These are phyloP conservation scores for Eunapius fragilis DNA, from an alignment of 37 sponge, comb jelly and placozoan genomes.

Conservation along the genomic window DNA sequence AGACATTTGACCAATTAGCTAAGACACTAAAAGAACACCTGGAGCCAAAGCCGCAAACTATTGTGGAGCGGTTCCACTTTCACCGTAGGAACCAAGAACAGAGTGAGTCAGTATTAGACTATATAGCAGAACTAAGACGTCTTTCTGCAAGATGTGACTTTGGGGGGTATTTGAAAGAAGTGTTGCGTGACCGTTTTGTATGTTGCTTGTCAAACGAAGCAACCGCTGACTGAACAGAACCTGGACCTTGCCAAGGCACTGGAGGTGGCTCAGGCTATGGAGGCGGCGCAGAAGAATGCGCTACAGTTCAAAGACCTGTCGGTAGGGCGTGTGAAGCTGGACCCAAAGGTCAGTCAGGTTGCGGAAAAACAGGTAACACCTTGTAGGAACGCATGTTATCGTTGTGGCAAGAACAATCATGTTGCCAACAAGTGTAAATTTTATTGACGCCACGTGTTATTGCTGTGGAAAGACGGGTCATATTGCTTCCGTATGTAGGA, in stretches of 20 bases:
- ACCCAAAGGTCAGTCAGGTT: neutral
- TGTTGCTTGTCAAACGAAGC: slow-evolving; percentile 23
- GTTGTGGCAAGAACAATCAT: slow-evolving; percentile 28
- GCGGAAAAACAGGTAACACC: neutral
- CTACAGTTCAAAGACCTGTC: neutral
- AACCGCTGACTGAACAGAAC: slow-evolving; percentile 4
- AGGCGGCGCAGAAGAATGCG: neutral
- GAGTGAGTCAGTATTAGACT: slow-evolving; percentile 26
- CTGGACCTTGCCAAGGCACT: slow-evolving; percentile 20
- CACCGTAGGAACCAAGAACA: slow-evolving; percentile 12
- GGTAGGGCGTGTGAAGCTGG: neutral
- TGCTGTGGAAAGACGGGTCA: slow-evolving; percentile 14
- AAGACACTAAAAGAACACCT: slow-evolving; percentile 22
- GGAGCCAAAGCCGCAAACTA: slow-evolving; percentile 22
- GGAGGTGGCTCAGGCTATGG: neutral
- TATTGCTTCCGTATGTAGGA: slow-evolving; percentile 17
- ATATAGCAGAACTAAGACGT: slow-evolving; percentile 28
- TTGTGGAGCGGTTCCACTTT: slow-evolving; percentile 37
- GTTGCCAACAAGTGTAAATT: too few species aligned
- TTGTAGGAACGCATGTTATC: slow-evolving; percentile 2
- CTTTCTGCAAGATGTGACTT: slow-evolving; percentile 29
- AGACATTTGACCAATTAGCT: slow-evolving; percentile 4
- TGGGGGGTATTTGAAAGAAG: slow-evolving; percentile 19
- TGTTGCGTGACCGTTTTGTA: slow-evolving; percentile 35
- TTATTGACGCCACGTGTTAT: too few species aligned